Evolutionary conservation across 1,140 invertebrate species (phyloP).

Genomic region (Papilio glaucus): DNA sequence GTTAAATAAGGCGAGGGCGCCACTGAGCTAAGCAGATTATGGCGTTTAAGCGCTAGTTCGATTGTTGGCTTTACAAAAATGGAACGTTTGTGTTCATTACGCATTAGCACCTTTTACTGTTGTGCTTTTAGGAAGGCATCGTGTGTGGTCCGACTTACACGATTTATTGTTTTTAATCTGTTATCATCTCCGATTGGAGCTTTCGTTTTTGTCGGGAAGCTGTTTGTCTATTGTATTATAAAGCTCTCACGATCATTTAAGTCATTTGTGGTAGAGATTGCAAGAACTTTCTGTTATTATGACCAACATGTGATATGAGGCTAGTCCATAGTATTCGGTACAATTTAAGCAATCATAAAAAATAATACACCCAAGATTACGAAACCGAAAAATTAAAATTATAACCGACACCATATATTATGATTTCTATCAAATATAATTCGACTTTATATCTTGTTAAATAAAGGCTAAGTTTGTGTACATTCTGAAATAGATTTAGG

Average conservation of each 20-base stretch:
- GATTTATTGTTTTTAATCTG: conserved; percentile 51
- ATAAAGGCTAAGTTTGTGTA: conserved; percentile 45
- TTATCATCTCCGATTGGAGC: conserved; percentile 44
- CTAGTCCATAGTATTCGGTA: too few species aligned
- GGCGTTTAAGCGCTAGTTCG: conserved; percentile 61
- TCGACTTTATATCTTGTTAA: background rate
- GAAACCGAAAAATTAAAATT: too few species aligned
- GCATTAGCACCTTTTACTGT: conserved; percentile 81
- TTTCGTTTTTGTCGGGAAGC: conserved; percentile 41
- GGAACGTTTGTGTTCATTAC: conserved; percentile 71
- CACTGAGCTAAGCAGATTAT: conserved; percentile 72
- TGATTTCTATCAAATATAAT: conserved; percentile 19
- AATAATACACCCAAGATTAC: too few species aligned
- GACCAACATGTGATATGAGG: too few species aligned
- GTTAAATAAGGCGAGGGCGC: conserved; percentile 57
- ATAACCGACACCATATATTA: conserved; percentile 40
- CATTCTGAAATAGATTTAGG: conserved; percentile 18
- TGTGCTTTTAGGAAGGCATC: conserved; percentile 68
- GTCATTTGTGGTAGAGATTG: background rate
- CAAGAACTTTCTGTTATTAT: background rate
- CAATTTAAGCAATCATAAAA: too few species aligned
- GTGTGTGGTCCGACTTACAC: conserved; percentile 68
- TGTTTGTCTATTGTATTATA: conserved; percentile 27
- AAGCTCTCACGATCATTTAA: conserved; percentile 9
- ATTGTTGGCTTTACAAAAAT: conserved; percentile 74